Evolutionary conservation across 2,888 invertebrate genomes (phyloP).

Genomic region (Geotrupes spiniger): DNA sequence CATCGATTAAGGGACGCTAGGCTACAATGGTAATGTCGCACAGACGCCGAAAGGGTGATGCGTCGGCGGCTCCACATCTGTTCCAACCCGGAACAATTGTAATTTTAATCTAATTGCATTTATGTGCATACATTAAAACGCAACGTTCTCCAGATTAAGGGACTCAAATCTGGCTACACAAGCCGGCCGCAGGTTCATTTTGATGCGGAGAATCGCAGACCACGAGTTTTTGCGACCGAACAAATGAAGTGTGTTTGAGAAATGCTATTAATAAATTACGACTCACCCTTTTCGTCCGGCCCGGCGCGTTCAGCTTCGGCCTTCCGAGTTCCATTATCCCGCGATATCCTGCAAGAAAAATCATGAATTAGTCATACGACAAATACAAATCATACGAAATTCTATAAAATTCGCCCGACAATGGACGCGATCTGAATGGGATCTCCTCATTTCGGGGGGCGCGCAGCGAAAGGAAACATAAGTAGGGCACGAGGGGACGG

Average conservation of each 20-base stretch:
- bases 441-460: constrained; percentile 14
- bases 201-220: too few relatives aligned
- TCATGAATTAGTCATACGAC: constrained; percentile 20
- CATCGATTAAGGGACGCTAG: constrained; percentile 16
- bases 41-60: too few relatives aligned
- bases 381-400: constrained; percentile 18
- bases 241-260: too few relatives aligned
- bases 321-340: not conserved
- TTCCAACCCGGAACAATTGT: too few relatives aligned
- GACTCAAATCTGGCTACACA: too few relatives aligned
- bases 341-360: constrained; percentile 15
- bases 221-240: not conserved
- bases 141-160: too few relatives aligned
- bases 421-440: constrained; percentile 13
- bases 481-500: constrained; percentile 16
- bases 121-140: too few relatives aligned
- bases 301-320: not conserved
- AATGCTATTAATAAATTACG: too few relatives aligned
- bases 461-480: constrained; percentile 16
- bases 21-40: too few relatives aligned
- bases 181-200: too few relatives aligned
- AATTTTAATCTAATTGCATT: too few relatives aligned
- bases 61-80: too few relatives aligned
- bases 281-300: constrained; percentile 1
- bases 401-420: constrained; percentile 16